Evolutionary conservation across 2,888 invertebrate genomes (phyloP), one percentile per base, ranked within the genome.

Genomic region (Apomyelois bistriatella): DNA sequence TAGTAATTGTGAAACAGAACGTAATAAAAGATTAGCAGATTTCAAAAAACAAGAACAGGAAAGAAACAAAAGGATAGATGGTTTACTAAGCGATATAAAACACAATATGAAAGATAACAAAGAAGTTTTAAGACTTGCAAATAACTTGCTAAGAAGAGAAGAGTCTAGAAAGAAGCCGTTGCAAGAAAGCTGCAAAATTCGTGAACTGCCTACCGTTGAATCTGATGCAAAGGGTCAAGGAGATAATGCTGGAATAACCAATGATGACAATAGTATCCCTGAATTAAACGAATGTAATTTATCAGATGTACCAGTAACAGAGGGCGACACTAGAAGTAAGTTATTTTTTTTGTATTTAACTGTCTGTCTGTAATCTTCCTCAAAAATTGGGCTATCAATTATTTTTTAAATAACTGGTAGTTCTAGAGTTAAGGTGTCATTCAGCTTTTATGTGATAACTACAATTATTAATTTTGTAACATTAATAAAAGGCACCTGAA

Each of bases 81-180:
- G 66, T 53, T 75, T 90, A 13, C 76, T 90, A n/a, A 65, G 65
- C 46, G 78, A 82, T 51, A 89, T 90, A 32, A 86, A 89, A 66
- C 84, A 80, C 52, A 86, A 84, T 57, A 87, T 88, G 87, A 88
- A 84, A 54, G 85, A 85, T 59, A 90, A 88, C 56, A 76, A 84
- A 62, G 88, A 89, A 52, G 87, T 90, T 3, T 62, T 85, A 36
- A 68, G 76, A 53, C 60, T 87, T 4, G 87, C 89, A 6, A 80
- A 90, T 62, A 88, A 73, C 59, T 66, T 90, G 54, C 59, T 90
- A 6, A 71, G 73, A 56, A 73, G 82, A 57, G 84, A 83, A 59
- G 85, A 84, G 17, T 62, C 52, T 38, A 78, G 65, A 38, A 77
- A 71, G 37, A 82, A 73, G 35, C 46, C 52, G 48, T 48, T 68